Evolutionary conservation across 92 coral and sea anemone species (phyloP), one percentile per base, ranked within the genome.

Genomic region (Palythoa caribaeorum): DNA sequence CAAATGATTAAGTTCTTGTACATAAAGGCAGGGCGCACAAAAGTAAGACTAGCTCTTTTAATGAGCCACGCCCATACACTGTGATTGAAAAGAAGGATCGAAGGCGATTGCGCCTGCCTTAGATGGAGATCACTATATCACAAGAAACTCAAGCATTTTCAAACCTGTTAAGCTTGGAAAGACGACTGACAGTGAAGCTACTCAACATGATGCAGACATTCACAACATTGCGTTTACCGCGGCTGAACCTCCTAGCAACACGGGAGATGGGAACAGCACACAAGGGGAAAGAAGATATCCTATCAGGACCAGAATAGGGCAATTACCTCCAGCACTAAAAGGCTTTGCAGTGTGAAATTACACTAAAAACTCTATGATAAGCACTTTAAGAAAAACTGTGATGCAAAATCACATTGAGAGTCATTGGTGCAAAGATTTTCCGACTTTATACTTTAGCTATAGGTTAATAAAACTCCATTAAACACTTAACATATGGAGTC

Each of bases 181-280:
- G 28, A 28, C 28, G 28, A 28, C 28, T 28, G 28, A 28, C 28
- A 28, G 0, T 28, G 28, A 28, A 28, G 28, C 28, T 28, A 28
- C 28, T 28, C 28, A 28, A 28, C 28, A 28, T 28, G 28, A 28
- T 28, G 28, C 28, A 28, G 28, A 28, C 28, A 28, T 28, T 28
- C 28, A 28, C 28, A 28, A 28, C 28, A 28, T 28, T 12, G 76
- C 5, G 48, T 71, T 44, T 3, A 71, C 50, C 15, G 35, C 8
- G 47, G 48, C 76, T 71, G 76, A 71, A 28, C 76, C 2, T 28
- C 76, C 76, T 71, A 35, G 44, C 76, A 71, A 37, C 76, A 71
- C 47, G 10, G 21, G 48, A 71, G 14, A 71, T 9, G 1, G 76
- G 76, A 71, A 37, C 4, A 37, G 35, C 44, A 71, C 76, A 20